A percentile compares a stretch with the other conserved stretches of the same genome.
Evolutionary conservation across 2,888 invertebrate genomes (phyloP).

Genomic region (Conomelus anceps): DNA sequence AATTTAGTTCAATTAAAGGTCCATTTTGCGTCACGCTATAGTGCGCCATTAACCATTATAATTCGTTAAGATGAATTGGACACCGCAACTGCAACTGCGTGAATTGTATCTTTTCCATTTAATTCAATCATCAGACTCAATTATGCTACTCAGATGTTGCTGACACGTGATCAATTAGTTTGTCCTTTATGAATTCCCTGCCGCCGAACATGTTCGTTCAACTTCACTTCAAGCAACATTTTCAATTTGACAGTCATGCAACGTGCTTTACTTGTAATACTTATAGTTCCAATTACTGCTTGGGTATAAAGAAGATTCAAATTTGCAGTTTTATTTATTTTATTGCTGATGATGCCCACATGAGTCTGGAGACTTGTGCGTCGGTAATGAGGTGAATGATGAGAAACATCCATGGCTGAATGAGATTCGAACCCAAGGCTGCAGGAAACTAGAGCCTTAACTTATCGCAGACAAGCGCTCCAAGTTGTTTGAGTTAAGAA

Average conservation of each 20-base stretch:
- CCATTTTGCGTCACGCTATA: neutral
- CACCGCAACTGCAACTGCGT: neutral
- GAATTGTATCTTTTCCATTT: neutral
- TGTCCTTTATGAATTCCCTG: neutral
- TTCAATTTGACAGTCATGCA: neutral
- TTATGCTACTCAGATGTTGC: neutral
- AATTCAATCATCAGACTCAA: neutral
- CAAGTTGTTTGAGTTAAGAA: too few species aligned
- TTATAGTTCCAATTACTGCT: too few species aligned
- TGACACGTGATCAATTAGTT: neutral
- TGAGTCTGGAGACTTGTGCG: too few species aligned
- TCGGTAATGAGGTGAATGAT: too few species aligned
- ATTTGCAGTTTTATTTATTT: too few species aligned
- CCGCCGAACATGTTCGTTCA: neutral
- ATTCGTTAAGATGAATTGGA: neutral
- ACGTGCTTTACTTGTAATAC: neutral
- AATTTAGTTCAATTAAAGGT: neutral
- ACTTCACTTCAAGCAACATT: neutral
- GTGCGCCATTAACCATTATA: neutral
- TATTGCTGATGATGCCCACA: too few species aligned
- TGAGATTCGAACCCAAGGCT: too few species aligned
- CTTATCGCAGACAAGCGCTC: too few species aligned
- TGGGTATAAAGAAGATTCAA: too few species aligned
- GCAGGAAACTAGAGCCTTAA: too few species aligned
- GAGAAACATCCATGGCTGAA: too few species aligned